These are phyloP conservation scores for Tethea ocularis DNA, from an alignment of 2,888 invertebrate genomes.

Conservation along the genomic window DNA sequence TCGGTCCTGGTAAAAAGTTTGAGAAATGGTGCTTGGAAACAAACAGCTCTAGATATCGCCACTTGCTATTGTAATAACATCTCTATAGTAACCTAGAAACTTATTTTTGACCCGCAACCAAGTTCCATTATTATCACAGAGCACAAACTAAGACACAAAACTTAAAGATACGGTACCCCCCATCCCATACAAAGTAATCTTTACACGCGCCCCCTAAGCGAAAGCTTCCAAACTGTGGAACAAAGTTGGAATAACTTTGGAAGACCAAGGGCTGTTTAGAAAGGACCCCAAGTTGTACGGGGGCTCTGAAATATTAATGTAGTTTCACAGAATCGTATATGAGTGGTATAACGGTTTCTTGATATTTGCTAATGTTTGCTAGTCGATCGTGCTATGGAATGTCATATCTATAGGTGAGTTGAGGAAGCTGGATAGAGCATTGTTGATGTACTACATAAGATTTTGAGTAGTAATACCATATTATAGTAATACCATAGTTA, in stretches of 20 bases:
- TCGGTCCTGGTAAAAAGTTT: neutral
- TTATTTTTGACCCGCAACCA: constrained; percentile 36
- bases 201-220: constrained; percentile 56
- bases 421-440: constrained; percentile 29
- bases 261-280: constrained; percentile 84
- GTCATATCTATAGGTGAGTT: constrained; percentile 14
- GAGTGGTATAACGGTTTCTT: constrained; percentile 64
- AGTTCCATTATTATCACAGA: constrained; percentile 52
- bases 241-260: constrained; percentile 82
- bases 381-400: constrained; percentile 26
- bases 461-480: neutral
- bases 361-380: constrained; percentile 60
- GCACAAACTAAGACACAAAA: constrained; percentile 57
- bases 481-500: too few relatives aligned
- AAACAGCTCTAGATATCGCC: neutral
- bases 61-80: neutral
- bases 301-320: constrained; percentile 82
- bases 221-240: constrained; percentile 62
- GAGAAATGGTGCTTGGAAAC: neutral
- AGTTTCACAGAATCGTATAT: constrained; percentile 81
- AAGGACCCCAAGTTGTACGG: constrained; percentile 76
- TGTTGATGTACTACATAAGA: constrained; percentile 7
- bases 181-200: constrained; percentile 73
- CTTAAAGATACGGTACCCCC: constrained; percentile 71
- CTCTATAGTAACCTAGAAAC: constrained; percentile 31